Evolutionary conservation across 2,888 invertebrate genomes (phyloP), one percentile per base, ranked within the genome.

Genomic region (Griposia aprilina): DNA sequence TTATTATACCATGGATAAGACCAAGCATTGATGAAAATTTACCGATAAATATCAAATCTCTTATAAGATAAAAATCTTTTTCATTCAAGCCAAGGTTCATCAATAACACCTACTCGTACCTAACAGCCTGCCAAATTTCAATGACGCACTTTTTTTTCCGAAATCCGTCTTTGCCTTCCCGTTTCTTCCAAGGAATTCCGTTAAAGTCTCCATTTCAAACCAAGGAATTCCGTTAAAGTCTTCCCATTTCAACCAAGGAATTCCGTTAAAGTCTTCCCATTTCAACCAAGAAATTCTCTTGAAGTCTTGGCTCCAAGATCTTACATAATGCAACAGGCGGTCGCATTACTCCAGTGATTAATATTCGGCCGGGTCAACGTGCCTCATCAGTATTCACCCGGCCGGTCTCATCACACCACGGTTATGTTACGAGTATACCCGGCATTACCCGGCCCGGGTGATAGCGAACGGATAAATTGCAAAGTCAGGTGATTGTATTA

Each of bases 331-430:
- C 91, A 93, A 91, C 91, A 92, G 90, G 89, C 89, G 84, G 82
- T 84, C 77, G 77, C 76, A 85, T 84, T 88, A 85, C 83, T 87
- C 81, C 84, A 81, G 88, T 90, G 91, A 94, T 94, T 93, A 93
- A 93, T 92, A 91, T 88, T 87, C 86, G 86, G 79, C 87, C 89
- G 90, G 91, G 90, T 90, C 91, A 91, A 87, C 89, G 89, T 59
- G 84, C 83, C 85, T 93, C 93, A 94, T 95, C 93, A 92, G 94
- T 93, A 94, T 95, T 94, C 94, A 91, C 82, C 89, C 91, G 92
- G 88, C 72, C 71, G 67, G 84, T 88, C 91, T 94, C 93, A 94
- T 93, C 93, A 93, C 91, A 81, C 88, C 88, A 88, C 91, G 91
- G 92, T 90, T 90, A 90, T 88, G 87, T 89, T 83, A 75, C 84